Conservation (phyloP, 2,113 vertebrate genomes). For the Puma concolor region DNA sequence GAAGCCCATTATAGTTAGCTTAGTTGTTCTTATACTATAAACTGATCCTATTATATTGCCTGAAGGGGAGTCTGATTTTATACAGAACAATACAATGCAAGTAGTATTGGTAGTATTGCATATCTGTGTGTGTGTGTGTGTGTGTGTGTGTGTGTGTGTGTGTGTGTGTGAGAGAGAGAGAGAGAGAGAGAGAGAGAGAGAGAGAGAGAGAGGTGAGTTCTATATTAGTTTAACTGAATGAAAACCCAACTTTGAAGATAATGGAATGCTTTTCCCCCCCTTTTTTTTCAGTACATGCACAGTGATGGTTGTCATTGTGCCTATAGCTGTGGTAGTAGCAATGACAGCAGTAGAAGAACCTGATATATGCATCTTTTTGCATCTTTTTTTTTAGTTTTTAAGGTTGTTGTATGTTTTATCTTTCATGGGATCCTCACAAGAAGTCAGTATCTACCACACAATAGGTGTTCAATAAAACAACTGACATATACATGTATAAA, state of each 20-base stretch:
- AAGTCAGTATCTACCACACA: not conserved
- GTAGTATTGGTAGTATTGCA: not conserved
- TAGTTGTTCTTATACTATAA: not conserved
- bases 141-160: not conserved
- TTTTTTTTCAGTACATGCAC: not conserved
- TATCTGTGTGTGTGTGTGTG: not conserved
- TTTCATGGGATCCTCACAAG: not conserved
- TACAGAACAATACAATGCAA: not conserved
- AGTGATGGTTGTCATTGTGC: not conserved
- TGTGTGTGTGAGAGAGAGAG: not conserved
- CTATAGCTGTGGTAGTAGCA: not conserved
- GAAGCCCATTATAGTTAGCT: no score
- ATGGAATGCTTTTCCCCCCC: not conserved
- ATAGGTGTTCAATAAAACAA: not conserved
- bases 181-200: no score
- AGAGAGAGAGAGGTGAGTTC: no score
- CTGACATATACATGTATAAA: not conserved
- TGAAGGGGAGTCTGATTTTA: not conserved
- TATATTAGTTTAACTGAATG: not conserved
- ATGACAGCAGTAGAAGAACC: not conserved
- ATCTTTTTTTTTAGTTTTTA: not conserved
- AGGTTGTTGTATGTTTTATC: not conserved
- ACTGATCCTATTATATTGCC: not conserved
- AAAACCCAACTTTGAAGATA: not conserved
- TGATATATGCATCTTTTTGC: not conserved